Percentiles rank a stretch among this genome's conserved stretches.
Conservation (phyloP, 1,140 invertebrate species). For the Lepidurus packardi region DNA sequence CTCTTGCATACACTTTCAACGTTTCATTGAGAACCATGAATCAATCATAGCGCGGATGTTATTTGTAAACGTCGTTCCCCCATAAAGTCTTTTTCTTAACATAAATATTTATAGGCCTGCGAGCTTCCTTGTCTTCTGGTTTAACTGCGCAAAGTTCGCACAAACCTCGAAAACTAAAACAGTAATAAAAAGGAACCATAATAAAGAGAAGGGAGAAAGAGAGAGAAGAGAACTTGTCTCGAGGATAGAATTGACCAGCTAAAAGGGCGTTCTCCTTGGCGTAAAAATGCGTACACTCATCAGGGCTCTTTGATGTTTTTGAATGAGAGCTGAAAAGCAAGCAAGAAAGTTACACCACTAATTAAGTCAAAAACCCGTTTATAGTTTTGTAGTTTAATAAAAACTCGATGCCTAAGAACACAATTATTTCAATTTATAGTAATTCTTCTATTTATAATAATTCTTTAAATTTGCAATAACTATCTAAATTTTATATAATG, state of each 20-base stretch:
- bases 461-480: too few species aligned
- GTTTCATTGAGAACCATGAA: too few species aligned
- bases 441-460: too few species aligned
- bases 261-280: background rate
- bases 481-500: too few species aligned
- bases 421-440: too few species aligned
- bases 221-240: background rate
- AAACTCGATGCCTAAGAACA: too few species aligned
- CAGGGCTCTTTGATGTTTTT: background rate
- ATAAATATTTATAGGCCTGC: background rate
- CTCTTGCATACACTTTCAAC: too few species aligned
- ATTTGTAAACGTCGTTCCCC: too few species aligned
- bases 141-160: background rate
- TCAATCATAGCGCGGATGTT: too few species aligned
- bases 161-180: background rate
- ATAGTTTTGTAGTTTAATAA: too few species aligned
- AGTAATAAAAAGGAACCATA: background rate
- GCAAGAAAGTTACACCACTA: background rate
- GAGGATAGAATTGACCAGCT: background rate
- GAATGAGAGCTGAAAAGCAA: slow-evolving; percentile 35
- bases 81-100: background rate
- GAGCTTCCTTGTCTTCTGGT: background rate
- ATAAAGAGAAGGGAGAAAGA: background rate
- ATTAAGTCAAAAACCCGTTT: background rate
- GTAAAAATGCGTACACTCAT: background rate